Conservation (phyloP, 2,797 vertebrate species). For the Diglossa cyanea region DNA sequence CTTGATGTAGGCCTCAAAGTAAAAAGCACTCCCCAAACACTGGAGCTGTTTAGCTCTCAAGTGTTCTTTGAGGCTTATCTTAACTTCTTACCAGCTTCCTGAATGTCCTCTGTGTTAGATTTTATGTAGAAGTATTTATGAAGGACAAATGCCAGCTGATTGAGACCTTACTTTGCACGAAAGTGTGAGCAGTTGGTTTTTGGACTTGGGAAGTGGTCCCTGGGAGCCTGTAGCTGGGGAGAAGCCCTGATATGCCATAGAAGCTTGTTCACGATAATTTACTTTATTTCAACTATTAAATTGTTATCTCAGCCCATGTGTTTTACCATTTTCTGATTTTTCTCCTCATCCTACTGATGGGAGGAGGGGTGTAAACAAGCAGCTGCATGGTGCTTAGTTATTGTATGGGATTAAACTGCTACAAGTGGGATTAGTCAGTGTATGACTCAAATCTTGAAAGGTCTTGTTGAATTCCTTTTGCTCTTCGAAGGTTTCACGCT, state of each 20-base stretch:
- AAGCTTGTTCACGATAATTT: not conserved
- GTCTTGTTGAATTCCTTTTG: not conserved
- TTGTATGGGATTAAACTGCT: not conserved
- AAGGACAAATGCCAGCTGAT: not conserved
- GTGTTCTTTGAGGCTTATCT: not conserved
- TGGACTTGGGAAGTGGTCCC: not conserved
- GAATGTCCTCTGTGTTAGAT: not conserved
- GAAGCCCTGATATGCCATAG: not conserved
- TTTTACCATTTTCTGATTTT: not conserved
- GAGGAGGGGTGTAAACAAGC: not conserved
- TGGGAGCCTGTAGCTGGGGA: not conserved
- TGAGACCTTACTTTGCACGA: not conserved
- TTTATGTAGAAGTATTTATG: not conserved
- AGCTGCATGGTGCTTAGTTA: not conserved
- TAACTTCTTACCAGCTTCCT: not conserved
- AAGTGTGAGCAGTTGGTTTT: not conserved
- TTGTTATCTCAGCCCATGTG: accelerated
- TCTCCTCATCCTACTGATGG: not conserved
- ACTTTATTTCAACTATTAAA: not conserved
- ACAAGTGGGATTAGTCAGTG: not conserved
- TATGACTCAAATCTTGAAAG: not conserved
- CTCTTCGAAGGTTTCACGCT: not conserved
- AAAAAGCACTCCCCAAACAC: not conserved
- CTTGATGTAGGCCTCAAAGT: not conserved
- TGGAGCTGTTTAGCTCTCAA: not conserved